These are phyloP conservation scores for Thaumetopoea pityocampa DNA, from an alignment of 1,140 invertebrate genomes.

Conservation along the genomic window DNA sequence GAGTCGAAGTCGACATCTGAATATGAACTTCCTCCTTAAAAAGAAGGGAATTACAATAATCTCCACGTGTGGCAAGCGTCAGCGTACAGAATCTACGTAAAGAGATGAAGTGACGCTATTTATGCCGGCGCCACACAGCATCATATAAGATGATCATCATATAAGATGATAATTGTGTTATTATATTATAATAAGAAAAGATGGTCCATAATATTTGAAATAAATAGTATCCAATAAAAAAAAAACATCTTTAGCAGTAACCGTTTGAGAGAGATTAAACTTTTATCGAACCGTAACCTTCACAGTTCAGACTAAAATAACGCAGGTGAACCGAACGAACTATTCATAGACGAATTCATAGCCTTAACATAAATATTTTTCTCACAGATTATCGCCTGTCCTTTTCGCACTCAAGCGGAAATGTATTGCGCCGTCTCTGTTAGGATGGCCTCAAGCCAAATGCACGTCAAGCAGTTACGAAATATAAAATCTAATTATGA, in stretches of 20 bases:
- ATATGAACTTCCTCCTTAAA: no score
- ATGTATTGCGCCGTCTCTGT: constrained; percentile 29
- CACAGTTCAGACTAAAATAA: constrained; percentile 32
- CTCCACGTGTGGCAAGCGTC: no score
- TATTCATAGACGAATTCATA: constrained; percentile 41
- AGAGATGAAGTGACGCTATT: no score
- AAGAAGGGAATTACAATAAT: no score
- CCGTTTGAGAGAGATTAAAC: no score
- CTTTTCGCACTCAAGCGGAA: constrained; percentile 29
- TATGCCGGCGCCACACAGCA: no score
- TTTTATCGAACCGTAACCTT: constrained; percentile 35
- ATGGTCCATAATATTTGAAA: no score
- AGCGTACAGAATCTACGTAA: no score
- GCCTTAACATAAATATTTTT: constrained; percentile 54
- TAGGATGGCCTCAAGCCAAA: constrained; percentile 31
- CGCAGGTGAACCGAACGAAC: constrained; percentile 25
- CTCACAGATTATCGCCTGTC: constrained; percentile 42
- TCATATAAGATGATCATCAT: no score
- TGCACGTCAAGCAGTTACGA: constrained; percentile 30
- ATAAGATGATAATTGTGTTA: no score
- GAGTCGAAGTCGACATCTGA: no score
- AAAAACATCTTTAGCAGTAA: not conserved
- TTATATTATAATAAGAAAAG: no score
- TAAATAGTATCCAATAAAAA: not conserved
- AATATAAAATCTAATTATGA: constrained; percentile 51